Base-by-base conservation (phyloP, 2,888 invertebrate genomes). In the Lepidonotus clava region DNA sequence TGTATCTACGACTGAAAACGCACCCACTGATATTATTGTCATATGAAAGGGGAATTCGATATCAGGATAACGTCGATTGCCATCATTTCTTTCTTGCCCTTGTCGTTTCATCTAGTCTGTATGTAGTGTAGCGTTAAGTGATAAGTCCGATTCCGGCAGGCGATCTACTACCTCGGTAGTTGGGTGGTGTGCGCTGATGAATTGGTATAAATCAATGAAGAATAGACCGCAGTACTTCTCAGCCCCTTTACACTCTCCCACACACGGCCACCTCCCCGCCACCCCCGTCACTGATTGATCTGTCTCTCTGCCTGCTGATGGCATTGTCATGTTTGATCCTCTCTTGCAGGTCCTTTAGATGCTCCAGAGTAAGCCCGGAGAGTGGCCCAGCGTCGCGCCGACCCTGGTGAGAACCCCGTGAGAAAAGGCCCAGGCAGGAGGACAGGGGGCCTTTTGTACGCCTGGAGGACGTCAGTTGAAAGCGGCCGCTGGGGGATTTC, bases 311-410 rank as follows among this genome's bases (percentile, higher is more conserved):
- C 80, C 11, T 32, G 51, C 46, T 80, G 80, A 80, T 80, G 80
- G 80, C 51, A 80, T 80, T 80, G 80, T 80, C 80, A 41, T 80
- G 80, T 80, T 80, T 80, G 80, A 80, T 80, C 80, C 51, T 80
- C 80, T 80, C 80, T 80, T 41, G 80, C 51, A 80, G 80, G 46
- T 80, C 46, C 46, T 40, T 40, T 76, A 40, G 76, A 40, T 18
- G 38, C 80, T 14, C n/a, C 46, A 11, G 41, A 32, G 80, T 32
- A 80, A 24, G 32, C 71, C 71, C 8, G 8, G 4, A 11, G 32
- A 36, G n/a, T n/a, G n/a, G 11, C 34, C 36, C 6, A 36, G 71
- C 36, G 38, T 14, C 6, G 32, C 36, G 4, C 36, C 32, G 38
- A 34, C 11, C 14, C 8, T 34, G 34, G 21, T 8, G 36, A 28